Evolutionary conservation across 1,140 invertebrate species (phyloP), one percentile per base, ranked within the genome.

Genomic region (Littorina saxatilis): DNA sequence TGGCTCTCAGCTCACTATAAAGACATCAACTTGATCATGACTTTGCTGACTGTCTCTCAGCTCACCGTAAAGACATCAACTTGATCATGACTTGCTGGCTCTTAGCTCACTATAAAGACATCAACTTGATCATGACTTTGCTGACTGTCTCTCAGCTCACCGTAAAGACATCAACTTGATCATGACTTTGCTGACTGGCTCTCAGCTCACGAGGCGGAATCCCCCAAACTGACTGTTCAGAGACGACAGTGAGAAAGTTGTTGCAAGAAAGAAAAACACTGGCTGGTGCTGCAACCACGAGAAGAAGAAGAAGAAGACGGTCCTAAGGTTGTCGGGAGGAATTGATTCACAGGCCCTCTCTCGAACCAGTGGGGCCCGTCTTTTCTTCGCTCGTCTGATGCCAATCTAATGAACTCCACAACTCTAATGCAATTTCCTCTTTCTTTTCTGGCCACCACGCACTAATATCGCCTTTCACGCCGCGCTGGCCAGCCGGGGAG

Each of bases 351-450:
- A 27, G 43, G 3, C 9, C 20, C n/a, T 52, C 27, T 73, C n/a
- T 47, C 40, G 15, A 0, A 20, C 50, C 43, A 4, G n/a, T 29
- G 35, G 17, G 23, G 20, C 27, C 40, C 27, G 17, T 74, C 50
- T n/a, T 11, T 43, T 50, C 40, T 74, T n/a, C 37, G 11, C 74
- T n/a, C 47, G 74, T 17, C 35, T 76, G 74, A 76, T 76, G 52
- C 74, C 74, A 76, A 76, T 76, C 74, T 76, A 76, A 76, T 76
- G 74, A 76, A 76, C 50, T 76, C 52, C 40, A 20, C 43, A 47
- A 76, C 40, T 55, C 40, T 75, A 76, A 76, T 58, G 74, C 52
- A 76, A 76, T 76, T 76, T 76, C 74, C 74, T 52, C 37, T 76
- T 76, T 76, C 74, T 76, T 76, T 55, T 76, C 74, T 76, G 11